Percentiles rank a stretch among this genome's conserved stretches.
Conservation (phyloP, 2,888 invertebrate genomes). For the Omphaloscelis lunosa region DNA sequence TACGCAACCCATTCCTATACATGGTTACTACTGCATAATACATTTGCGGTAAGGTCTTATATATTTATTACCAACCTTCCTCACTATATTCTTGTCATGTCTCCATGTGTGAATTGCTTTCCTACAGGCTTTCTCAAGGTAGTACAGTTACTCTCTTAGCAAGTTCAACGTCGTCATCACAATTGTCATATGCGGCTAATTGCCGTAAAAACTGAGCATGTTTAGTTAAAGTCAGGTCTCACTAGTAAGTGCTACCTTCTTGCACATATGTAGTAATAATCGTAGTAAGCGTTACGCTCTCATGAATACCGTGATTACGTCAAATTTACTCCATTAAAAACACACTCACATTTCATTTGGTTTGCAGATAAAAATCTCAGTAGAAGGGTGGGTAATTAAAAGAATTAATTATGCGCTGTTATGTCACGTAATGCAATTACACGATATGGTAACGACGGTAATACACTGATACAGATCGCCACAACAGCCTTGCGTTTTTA, state of each 20-base stretch:
- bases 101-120: slow-evolving; percentile 72
- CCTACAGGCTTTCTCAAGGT: slow-evolving; percentile 75
- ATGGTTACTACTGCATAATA: slow-evolving; percentile 71
- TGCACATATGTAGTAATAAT: slow-evolving; percentile 47
- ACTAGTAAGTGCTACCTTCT: slow-evolving; percentile 33
- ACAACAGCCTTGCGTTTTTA: slow-evolving; percentile 59
- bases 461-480: slow-evolving; percentile 65
- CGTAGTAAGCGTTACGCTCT: slow-evolving; percentile 63
- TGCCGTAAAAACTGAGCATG: slow-evolving; percentile 49
- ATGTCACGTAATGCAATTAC: slow-evolving; percentile 80
- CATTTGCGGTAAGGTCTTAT: slow-evolving; percentile 70
- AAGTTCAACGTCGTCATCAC: slow-evolving; percentile 68
- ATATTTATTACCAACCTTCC: slow-evolving; percentile 71
- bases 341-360: slow-evolving; percentile 81
- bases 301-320: slow-evolving; percentile 69
- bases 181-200: slow-evolving; percentile 56
- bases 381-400: slow-evolving; percentile 78
- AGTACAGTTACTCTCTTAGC: slow-evolving; percentile 77
- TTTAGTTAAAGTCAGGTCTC: slow-evolving; percentile 43
- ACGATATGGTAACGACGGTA: slow-evolving; percentile 70
- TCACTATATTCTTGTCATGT: slow-evolving; percentile 74
- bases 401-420: slow-evolving; percentile 77
- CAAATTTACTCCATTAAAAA: slow-evolving; percentile 79
- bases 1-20: slow-evolving; percentile 57
- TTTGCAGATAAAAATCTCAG: slow-evolving; percentile 74